Evolutionary conservation across 2,797 vertebrate genomes (phyloP).

Genomic region (Toxotes lorentzi): DNA sequence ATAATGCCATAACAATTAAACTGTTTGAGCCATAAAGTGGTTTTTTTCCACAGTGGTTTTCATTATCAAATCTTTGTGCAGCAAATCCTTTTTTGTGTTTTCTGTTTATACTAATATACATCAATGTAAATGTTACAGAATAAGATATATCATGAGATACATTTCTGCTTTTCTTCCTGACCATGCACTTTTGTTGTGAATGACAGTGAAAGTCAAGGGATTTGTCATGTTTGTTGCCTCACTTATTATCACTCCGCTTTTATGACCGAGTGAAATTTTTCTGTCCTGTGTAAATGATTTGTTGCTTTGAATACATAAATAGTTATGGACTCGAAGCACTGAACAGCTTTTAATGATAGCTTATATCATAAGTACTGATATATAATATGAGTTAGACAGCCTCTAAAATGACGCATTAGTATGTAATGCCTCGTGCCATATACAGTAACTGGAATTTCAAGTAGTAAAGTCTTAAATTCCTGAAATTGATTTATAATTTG

Average conservation of each 20-base stretch:
- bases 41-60: neutral
- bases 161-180: neutral
- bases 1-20: neutral
- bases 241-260: neutral
- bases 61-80: neutral
- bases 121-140: neutral
- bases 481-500: conserved; percentile 23
- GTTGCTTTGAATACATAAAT: neutral
- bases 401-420: neutral
- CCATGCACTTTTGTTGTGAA: neutral
- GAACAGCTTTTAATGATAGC: neutral
- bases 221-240: neutral
- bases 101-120: neutral
- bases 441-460: conserved; percentile 27
- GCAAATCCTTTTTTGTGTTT: neutral
- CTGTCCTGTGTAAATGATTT: neutral
- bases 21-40: neutral
- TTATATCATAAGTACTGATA: neutral
- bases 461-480: conserved; percentile 27
- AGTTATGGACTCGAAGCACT: neutral
- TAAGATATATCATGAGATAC: neutral
- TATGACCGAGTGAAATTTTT: neutral
- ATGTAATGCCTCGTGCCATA: neutral
- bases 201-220: neutral
- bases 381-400: neutral